Evolutionary conservation across 2,113 vertebrate species (phyloP), one percentile per base, ranked within the genome.

Genomic region (Grallaria varia): DNA sequence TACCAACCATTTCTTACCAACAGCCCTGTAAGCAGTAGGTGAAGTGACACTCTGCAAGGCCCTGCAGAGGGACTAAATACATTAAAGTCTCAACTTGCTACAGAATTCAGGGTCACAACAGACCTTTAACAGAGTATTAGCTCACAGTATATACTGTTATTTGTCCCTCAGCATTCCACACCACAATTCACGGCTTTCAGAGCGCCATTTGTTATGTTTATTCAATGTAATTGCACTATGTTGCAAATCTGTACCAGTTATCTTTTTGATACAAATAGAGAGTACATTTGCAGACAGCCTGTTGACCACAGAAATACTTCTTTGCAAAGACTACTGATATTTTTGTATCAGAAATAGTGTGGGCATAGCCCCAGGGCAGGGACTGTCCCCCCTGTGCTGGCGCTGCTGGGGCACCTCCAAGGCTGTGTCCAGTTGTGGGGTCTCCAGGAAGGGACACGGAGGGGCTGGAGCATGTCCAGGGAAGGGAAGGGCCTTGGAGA

Each of bases 181-280:
- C 4, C 35, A 44, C n/a, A 45, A 4, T 4, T n/a, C 44, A 4
- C 2, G 14, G 40, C 23, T 62, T 42, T 66, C 4, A 8, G 20
- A 10, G 6, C 14, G 62, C 53, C 42, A 27, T 37, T 63, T 50
- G 21, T 8, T 30, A 31, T 7, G 8, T 4, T 37, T 27, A 63
- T 5, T 35, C 50, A 9, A 0, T 0, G 8, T 2, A 44, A 69
- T 28, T 35, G 2, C 2, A 7, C 6, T 11, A 35, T 0, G 2
- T 0, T 28, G 49, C 18, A 67, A 55, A 80, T 17, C 13, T 15
- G 4, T 2, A 37, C 10, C 17, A 9, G 3, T 1, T 5, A 20
- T 31, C 11, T 37, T 28, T 44, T 4, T 4, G 7, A 25, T 12
- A 40, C 11, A 56, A 52, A 16, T 0, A 58, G 8, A 20, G 30